Conservation (phyloP, 2,888 invertebrate genomes). For the Atethmia centrago region DNA sequence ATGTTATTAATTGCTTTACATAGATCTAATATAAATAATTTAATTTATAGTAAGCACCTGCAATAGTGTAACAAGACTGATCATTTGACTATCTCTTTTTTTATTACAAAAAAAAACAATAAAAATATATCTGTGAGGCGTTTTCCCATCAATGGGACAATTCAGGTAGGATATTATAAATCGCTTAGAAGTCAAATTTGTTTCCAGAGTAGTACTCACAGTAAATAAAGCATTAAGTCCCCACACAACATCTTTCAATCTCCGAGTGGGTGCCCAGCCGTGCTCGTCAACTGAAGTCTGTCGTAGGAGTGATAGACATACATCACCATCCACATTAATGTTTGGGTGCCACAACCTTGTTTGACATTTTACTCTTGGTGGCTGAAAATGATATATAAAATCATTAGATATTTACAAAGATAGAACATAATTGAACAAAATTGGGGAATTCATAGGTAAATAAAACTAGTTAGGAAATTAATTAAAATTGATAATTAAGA, state of each 20-base stretch:
- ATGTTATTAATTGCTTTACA: neutral
- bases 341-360: slow-evolving; percentile 99
- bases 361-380: slow-evolving; percentile 96
- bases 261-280: slow-evolving; percentile 98
- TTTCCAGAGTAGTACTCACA: slow-evolving; percentile 89
- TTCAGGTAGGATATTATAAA: neutral
- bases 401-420: neutral
- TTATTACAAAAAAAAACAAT: no score
- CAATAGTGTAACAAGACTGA: neutral
- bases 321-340: slow-evolving; percentile 97
- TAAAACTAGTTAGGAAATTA: neutral
- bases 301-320: slow-evolving; percentile 97
- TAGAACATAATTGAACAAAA: neutral
- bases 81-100: neutral
- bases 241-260: slow-evolving; percentile 98
- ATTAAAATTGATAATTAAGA: neutral
- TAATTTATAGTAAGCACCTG: neutral
- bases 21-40: neutral
- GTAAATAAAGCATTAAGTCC: slow-evolving; percentile 98
- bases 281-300: slow-evolving; percentile 98
- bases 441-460: neutral
- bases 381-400: slow-evolving; percentile 90
- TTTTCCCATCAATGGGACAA: neutral
- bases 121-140: neutral
- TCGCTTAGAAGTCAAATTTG: neutral